phyloP scores from a whole-genome alignment of 2,888 invertebrate genomes.

The Scaptomyza flava region DNA sequence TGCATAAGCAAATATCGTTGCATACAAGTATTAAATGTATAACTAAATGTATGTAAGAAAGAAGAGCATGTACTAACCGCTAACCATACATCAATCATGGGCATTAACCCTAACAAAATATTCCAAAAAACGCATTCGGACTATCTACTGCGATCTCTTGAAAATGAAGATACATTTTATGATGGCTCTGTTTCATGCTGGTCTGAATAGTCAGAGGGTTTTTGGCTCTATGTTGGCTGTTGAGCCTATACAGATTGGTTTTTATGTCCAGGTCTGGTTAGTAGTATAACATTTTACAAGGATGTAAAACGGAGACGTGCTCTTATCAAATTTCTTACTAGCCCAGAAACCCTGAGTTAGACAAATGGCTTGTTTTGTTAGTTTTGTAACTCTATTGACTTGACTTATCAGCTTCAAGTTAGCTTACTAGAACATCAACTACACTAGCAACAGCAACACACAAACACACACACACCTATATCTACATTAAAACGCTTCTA shows the following conservation, averaged over 20 bases:
- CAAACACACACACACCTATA: slow-evolving; percentile 11
- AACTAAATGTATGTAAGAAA: neutral
- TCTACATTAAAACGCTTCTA: slow-evolving; percentile 65
- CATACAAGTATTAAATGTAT: slow-evolving; percentile 1
- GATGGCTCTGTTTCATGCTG: no score
- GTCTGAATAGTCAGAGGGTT: no score
- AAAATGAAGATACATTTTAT: no score
- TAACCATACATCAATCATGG: neutral
- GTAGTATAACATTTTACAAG: neutral
- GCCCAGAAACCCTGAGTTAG: slow-evolving; percentile 7
- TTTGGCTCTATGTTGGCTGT: no score
- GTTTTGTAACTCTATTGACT: slow-evolving; percentile 15
- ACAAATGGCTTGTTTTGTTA: slow-evolving; percentile 19
- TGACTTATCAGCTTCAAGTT: slow-evolving; percentile 21
- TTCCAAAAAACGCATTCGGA: no score
- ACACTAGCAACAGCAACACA: neutral
- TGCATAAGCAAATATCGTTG: slow-evolving; percentile 17
- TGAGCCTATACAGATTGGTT: no score
- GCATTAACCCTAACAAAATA: no score
- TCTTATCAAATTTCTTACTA: neutral
- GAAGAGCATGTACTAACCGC: slow-evolving; percentile 4
- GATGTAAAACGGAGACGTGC: slow-evolving; percentile 7
- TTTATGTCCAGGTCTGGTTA: neutral
- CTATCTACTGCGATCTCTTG: no score
- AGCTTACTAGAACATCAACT: slow-evolving; percentile 26